Base-by-base conservation (phyloP, 1,140 invertebrate species). In the Cherax destructor region DNA sequence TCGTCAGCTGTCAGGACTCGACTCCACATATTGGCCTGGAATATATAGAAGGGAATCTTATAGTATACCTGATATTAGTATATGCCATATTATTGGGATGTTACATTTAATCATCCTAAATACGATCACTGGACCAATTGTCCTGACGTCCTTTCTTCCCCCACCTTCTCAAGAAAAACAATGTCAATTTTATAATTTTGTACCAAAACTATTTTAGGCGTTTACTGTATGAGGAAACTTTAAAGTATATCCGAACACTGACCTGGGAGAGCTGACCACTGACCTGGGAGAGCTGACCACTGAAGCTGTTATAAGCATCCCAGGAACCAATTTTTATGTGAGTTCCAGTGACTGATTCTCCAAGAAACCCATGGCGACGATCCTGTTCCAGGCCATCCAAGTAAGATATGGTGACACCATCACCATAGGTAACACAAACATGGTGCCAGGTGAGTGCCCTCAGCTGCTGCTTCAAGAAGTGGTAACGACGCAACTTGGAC, bases 11-110 rank as follows among this genome's bases (percentile, higher is more conserved):
- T 72, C 13, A 92, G 59, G 4, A 65, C 86, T 7, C 85, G 84
- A 56, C 86, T 91, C 92, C 92, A 92, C 24, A 92, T 87, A 87
- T 92, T 92, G 4, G 88, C 92, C 92, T 92, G 88, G 16, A 89
- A 59, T 30, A 65, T 92, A 79, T 6, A 89, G 47, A 30, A 18
- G 21, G 5, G 18, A 65, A 18, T 65, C 30, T 41, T 41, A 41
- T 41, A 41, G 30, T 2, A 16, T 2, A 16, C 16, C 9, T 59
- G 56, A 59, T 10, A 9, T 59, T 9, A n/a, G n/a, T n/a, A 41
- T 41, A 41, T 41, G 30, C 30, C 30, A 41, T 1, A 41, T 41
- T 41, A 41, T 41, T 41, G 30, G 30, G 30, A 41, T 41, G 30
- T 41, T 41, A 41, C 30, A 41, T 41, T 41, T 41, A 41, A 41